These are phyloP conservation scores for Stenchaetothrips biformis DNA, from an alignment of 2,888 invertebrate species.

Conservation along the genomic window DNA sequence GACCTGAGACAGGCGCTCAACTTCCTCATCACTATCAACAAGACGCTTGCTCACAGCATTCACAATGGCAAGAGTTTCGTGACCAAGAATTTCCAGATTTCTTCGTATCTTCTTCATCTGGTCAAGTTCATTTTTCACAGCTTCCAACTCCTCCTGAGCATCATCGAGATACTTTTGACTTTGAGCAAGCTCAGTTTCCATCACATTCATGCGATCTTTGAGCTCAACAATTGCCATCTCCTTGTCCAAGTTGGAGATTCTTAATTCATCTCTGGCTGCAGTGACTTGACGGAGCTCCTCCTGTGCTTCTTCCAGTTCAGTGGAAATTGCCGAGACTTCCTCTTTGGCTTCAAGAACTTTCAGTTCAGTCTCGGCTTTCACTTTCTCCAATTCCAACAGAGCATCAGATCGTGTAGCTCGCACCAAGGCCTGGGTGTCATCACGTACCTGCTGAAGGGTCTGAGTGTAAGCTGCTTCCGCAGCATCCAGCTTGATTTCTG, in stretches of 20 bases:
- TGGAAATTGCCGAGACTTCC: conserved; percentile 30
- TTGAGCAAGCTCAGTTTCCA: conserved; percentile 25
- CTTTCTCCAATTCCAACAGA: conserved; percentile 31
- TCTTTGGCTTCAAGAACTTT: conserved; percentile 32
- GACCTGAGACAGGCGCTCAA: conserved; percentile 35
- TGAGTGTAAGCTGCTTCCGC: conserved; percentile 2
- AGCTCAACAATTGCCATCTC: conserved; percentile 34
- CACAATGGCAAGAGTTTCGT: conserved; percentile 36
- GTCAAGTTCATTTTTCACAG: conserved; percentile 30
- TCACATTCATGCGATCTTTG: conserved; percentile 31
- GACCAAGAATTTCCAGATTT: conserved; percentile 36
- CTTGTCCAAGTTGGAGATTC: conserved; percentile 34
- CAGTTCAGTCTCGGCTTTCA: conserved; percentile 34
- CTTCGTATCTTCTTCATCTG: conserved; percentile 34
- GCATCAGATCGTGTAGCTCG: background rate
- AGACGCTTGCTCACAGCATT: conserved; percentile 36
- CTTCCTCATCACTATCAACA: conserved; percentile 37
- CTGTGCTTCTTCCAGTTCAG: conserved; percentile 32
- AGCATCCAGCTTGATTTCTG: conserved; percentile 7
- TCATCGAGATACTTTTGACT: conserved; percentile 7
- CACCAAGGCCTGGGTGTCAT: background rate
- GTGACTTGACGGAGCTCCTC: conserved; percentile 31
- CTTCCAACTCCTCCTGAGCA: conserved; percentile 4
- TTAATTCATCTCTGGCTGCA: conserved; percentile 32
- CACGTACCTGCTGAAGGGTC: background rate